These are phyloP conservation scores for Zonitis immaculata DNA, from an alignment of 2,888 invertebrate species.

Conservation along the genomic window DNA sequence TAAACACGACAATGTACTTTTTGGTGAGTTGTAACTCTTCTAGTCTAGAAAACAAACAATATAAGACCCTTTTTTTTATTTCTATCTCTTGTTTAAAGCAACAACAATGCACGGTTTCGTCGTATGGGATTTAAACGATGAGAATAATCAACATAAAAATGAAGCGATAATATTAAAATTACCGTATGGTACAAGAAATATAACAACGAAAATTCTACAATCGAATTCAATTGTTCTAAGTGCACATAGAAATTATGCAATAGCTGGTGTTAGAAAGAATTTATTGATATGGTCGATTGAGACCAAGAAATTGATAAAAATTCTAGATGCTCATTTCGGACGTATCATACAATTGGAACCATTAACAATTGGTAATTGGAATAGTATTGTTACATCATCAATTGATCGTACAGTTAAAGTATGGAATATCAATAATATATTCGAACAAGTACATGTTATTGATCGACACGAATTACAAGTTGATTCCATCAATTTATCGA, in stretches of 20 bases:
- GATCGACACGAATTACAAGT: conserved; percentile 93
- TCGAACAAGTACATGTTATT: conserved; percentile 94
- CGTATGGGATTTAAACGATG: conserved; percentile 70
- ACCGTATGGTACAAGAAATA: conserved; percentile 87
- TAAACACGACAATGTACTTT: conserved; percentile 71
- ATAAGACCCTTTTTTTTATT: no score
- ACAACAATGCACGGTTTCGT: conserved; percentile 81
- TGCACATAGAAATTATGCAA: conserved; percentile 83
- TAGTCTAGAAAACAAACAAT: no score
- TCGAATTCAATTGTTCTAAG: conserved; percentile 92
- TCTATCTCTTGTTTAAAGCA: no score
- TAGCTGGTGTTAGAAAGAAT: conserved; percentile 90
- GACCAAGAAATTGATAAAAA: conserved; percentile 77
- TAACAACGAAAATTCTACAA: conserved; percentile 84
- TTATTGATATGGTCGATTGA: conserved; percentile 91
- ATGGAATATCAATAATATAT: conserved; percentile 99
- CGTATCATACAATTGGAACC: conserved; percentile 89
- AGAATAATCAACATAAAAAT: conserved; percentile 43
- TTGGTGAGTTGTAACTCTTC: no score
- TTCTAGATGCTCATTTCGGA: conserved; percentile 95
- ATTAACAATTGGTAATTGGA: conserved; percentile 83
- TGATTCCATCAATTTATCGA: conserved; percentile 81
- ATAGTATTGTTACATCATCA: conserved; percentile 92
- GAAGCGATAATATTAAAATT: conserved; percentile 65
- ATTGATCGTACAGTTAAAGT: conserved; percentile 97